Conservation (phyloP, 2,797 vertebrate genomes). For the Nyctalus aviator region DNA sequence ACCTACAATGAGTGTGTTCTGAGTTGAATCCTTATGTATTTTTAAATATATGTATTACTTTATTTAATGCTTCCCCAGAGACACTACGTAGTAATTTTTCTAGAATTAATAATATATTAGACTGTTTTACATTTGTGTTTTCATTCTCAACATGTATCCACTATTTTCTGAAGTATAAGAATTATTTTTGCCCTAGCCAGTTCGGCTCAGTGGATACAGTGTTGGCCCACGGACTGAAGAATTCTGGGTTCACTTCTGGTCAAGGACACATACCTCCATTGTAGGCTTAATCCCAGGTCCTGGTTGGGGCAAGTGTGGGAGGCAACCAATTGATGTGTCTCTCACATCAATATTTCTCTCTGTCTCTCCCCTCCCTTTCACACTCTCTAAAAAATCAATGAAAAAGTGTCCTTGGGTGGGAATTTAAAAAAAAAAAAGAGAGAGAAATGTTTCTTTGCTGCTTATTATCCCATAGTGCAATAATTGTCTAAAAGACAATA, state of each 20-base stretch:
- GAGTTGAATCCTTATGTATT: constrained; percentile 7
- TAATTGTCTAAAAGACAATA: constrained; percentile 24
- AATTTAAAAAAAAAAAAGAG: no score
- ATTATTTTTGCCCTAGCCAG: constrained; percentile 46
- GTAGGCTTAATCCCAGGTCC: no score
- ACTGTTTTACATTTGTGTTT: constrained; percentile 61
- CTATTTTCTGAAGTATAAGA: constrained; percentile 54
- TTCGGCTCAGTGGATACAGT: no score
- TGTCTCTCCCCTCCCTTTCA: no score
- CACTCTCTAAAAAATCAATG: no score
- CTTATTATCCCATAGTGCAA: not conserved
- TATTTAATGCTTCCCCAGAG: constrained; percentile 7
- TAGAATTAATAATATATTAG: not conserved
- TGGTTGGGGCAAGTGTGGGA: no score
- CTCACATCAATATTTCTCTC: no score
- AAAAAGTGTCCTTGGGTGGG: no score
- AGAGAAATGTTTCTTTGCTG: constrained; percentile 63
- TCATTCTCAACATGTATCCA: constrained; percentile 48
- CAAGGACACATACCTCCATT: no score
- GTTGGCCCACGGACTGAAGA: no score
- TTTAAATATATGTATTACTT: constrained; percentile 32
- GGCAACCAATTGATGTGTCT: no score
- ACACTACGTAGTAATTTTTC: constrained; percentile 56
- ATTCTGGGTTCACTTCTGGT: no score
- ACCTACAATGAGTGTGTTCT: not conserved